Evolutionary conservation across 2,888 invertebrate species (phyloP), one percentile per base, ranked within the genome.

Genomic region (Arrhopalites spinosus): DNA sequence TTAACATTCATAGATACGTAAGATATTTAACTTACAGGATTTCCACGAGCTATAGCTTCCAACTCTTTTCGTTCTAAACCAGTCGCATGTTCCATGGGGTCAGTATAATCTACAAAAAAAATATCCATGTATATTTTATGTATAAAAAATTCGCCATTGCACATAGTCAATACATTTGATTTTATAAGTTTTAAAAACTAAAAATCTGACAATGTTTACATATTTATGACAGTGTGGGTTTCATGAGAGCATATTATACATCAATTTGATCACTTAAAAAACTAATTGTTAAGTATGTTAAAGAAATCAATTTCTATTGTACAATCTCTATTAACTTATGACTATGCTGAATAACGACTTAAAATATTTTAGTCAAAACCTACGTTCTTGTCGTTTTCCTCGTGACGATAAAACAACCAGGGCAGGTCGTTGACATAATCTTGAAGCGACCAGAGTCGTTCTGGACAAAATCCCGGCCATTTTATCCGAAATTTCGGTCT

Each of bases 61-160:
- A 97, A 87, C 87, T 97, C 96, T 84, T 91, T 91, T 86, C 95
- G 93, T 85, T 97, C 96, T 81, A 95, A 85, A 83, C 98, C 98
- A 43, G 96, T 96, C 29, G 96, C 94, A 85, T 95, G 94, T 84
- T 97, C 97, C 84, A 96, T 81, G 36, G 95, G 93, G 85, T 96
- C 95, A 67, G 94, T 91, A 25, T 25, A 2, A 23, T 59, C 17
- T 13, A n/a, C 53, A 17, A 53, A 17, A 90, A n/a, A 61, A 3
- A 61, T 5, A 11, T 25, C 20, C 90, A 92, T 92, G 84, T 13
- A 84, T 85, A 45, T 45, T 50, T n/a, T 50, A 8, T n/a, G 3
- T 50, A 13, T 66, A 50, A 50, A 50, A 50, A 25, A 47, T 56
- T n/a, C n/a, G n/a, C n/a, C n/a, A n/a, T n/a, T n/a, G n/a, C n/a